Evolutionary conservation across 2,888 invertebrate species (phyloP), one percentile per base, ranked within the genome.

Genomic region (Drosophila niveifrons): DNA sequence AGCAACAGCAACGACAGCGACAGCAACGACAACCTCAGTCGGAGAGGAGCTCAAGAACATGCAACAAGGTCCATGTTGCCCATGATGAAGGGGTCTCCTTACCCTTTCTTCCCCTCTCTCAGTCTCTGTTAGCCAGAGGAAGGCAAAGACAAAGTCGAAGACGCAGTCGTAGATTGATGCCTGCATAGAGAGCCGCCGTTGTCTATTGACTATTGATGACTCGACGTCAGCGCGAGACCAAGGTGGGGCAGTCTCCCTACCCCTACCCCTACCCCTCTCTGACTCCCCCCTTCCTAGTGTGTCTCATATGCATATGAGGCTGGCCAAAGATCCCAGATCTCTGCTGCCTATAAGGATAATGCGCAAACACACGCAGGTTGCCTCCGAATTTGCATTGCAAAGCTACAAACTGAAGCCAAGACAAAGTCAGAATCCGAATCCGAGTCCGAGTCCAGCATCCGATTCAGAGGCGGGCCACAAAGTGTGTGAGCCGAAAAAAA

Each of bases 201-300:
- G 71, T 65, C 78, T 88, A 84, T 84, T 84, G 89, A 88, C 83
- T 84, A 84, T 84, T 84, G 83, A 84, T 88, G 82, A 68, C 63
- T 44, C 17, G 18, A 67, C 62, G 62, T 71, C 71, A 58, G 11
- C n/a, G 23, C 23, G 23, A n/a, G 57, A 48, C 63, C 48, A 46
- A 47, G 56, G 67, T 47, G 53, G 15, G 39, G 53, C 41, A 44
- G 15, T 56, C 51, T 18, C 10, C 2, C 9, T 23, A n/a, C 18
- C n/a, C 39, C n/a, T 10, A 9, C 57, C 43, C 48, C 39, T 3
- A n/a, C 9, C 2, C 15, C n/a, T 7, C n/a, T 44, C 9, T 15
- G 1, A 34, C 48, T 29, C 41, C 1, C 15, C 18, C n/a, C 36
- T 39, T 29, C n/a, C 36, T 39, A 6, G 7, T 41, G 39, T 13